These are phyloP conservation scores for Coreius guichenoti DNA, from an alignment of 2,797 vertebrate species.

Conservation along the genomic window DNA sequence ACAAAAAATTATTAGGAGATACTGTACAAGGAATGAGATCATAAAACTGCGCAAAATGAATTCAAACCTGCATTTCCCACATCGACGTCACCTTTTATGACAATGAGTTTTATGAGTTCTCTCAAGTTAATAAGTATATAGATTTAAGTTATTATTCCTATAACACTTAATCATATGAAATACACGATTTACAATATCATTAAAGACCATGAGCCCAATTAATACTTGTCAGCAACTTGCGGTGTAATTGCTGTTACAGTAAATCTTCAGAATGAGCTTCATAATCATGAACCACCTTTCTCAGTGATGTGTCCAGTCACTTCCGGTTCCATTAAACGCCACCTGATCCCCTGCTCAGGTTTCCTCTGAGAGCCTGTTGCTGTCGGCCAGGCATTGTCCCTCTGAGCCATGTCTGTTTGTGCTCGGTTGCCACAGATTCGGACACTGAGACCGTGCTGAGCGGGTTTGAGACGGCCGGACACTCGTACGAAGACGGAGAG, in stretches of 20 bases:
- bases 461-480: constrained; percentile 86
- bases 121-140: not conserved
- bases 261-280: not conserved
- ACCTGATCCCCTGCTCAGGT: constrained; percentile 79
- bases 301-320: constrained; percentile 15
- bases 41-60: not conserved
- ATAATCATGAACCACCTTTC: not conserved
- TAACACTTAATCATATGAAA: not conserved
- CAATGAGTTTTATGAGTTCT: not conserved
- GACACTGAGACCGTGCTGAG: constrained; percentile 90
- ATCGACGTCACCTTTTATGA: not conserved
- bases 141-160: not conserved
- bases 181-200: not conserved
- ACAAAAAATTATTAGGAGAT: not conserved
- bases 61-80: not conserved
- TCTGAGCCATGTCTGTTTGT: constrained; percentile 34
- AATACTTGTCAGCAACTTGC: not conserved
- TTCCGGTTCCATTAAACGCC: constrained; percentile 69
- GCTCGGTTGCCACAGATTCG: constrained; percentile 81
- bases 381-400: constrained; percentile 33
- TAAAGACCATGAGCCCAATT: not conserved
- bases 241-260: not conserved
- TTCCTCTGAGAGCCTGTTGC: constrained; percentile 71
- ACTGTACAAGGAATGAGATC: not conserved
- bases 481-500: constrained; percentile 81